Evolutionary conservation across 1,140 invertebrate genomes (phyloP).

Genomic region (Eriocheir sinensis): DNA sequence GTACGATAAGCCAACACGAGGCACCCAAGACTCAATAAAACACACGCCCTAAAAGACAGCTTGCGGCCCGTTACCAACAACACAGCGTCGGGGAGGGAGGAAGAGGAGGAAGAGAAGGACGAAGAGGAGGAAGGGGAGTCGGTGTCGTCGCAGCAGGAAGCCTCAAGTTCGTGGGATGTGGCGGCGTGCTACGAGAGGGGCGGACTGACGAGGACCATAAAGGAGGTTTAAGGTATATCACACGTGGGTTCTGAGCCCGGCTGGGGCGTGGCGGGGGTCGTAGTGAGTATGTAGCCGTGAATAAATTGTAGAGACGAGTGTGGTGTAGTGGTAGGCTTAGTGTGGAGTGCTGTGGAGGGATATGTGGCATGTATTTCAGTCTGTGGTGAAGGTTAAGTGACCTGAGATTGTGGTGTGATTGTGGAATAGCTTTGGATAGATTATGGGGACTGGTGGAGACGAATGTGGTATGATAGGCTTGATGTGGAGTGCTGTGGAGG

Average conservation of each 20-base stretch:
- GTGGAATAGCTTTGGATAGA: background rate
- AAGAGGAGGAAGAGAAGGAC: background rate
- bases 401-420: background rate
- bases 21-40: background rate
- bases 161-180: background rate
- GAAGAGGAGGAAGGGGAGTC: background rate
- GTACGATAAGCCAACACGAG: background rate
- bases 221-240: slow-evolving; percentile 15
- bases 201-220: background rate
- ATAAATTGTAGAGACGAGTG: background rate
- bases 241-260: background rate
- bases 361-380: too few relatives aligned
- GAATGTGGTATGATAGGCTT: background rate
- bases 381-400: background rate
- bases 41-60: background rate
- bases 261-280: background rate
- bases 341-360: too few relatives aligned
- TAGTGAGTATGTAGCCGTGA: background rate
- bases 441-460: background rate
- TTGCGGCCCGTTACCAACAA: background rate
- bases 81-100: background rate
- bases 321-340: background rate
- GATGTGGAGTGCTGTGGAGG: background rate
- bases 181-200: background rate
- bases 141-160: slow-evolving; percentile 29